These are phyloP conservation scores for Aspidiotus destructor DNA, from an alignment of 2,888 invertebrate genomes.

Conservation along the genomic window DNA sequence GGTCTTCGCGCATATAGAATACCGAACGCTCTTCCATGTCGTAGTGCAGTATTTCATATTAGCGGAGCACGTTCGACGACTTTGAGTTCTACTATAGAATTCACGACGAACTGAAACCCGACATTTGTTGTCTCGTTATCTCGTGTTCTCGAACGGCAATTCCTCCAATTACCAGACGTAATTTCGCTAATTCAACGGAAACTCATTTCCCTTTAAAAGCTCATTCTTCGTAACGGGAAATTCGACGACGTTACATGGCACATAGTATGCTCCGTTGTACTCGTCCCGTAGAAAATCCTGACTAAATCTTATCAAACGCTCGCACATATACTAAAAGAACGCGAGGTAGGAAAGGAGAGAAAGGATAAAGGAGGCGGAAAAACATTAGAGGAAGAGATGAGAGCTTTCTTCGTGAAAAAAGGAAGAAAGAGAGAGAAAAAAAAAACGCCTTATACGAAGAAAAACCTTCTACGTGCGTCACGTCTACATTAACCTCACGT, in stretches of 20 bases:
- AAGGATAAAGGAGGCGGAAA: not conserved
- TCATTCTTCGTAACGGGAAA: not conserved
- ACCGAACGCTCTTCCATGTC: no score
- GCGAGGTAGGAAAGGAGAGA: no score
- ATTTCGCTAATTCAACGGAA: constrained; percentile 13
- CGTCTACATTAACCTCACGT: constrained; percentile 13
- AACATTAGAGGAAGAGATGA: not conserved
- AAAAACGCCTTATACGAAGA: not conserved
- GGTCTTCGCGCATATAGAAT: no score
- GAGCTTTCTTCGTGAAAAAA: not conserved
- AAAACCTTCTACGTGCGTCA: constrained; percentile 1
- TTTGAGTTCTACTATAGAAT: no score
- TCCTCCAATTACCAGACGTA: constrained; percentile 15
- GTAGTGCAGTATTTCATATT: no score
- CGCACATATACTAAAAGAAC: no score
- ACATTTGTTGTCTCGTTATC: not conserved
- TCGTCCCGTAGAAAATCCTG: not conserved
- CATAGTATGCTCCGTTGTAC: no score
- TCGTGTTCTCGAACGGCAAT: constrained; percentile 1
- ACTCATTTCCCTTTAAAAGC: not conserved
- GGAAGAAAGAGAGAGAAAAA: not conserved
- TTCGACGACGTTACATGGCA: no score
- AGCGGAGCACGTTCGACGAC: no score
- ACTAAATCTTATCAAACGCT: not conserved
- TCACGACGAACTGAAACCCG: not conserved